A percentile compares a stretch with the other conserved stretches of the same genome.
Conservation (phyloP, 2,888 invertebrate species). For the Pyrrhia umbra region DNA sequence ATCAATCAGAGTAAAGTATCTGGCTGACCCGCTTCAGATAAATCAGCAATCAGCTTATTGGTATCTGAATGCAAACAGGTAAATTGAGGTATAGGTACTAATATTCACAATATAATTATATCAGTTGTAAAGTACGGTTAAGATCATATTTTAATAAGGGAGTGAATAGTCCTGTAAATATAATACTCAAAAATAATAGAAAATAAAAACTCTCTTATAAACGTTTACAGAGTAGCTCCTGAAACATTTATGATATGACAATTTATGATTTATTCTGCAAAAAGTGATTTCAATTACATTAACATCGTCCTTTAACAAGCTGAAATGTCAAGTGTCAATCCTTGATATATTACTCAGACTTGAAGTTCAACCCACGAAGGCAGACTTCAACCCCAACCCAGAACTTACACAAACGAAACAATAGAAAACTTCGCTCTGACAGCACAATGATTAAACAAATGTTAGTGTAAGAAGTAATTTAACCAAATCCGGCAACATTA, state of each 20-base stretch:
- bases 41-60: neutral
- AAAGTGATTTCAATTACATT: no score
- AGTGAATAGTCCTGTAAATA: no score
- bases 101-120: no score
- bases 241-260: no score
- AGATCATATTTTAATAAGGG: no score
- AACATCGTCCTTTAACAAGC: no score
- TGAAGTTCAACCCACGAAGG: slow-evolving; percentile 20
- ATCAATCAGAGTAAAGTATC: neutral
- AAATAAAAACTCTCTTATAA: no score
- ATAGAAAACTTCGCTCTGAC: slow-evolving; percentile 47
- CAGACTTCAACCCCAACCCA: slow-evolving; percentile 9
- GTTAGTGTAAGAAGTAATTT: slow-evolving; percentile 59
- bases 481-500: slow-evolving; percentile 44
- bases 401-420: slow-evolving; percentile 29
- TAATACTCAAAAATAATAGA: no score
- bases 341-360: neutral
- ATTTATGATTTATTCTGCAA: no score
- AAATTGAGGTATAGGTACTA: neutral
- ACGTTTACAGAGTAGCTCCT: no score
- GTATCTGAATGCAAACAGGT: neutral
- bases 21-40: neutral
- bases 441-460: slow-evolving; percentile 56
- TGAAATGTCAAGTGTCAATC: neutral
- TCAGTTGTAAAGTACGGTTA: no score